Percentiles rank a stretch among this genome's conserved stretches.
Evolutionary conservation across 2,888 invertebrate genomes (phyloP).

Genomic region (Yponomeuta cagnagella): DNA sequence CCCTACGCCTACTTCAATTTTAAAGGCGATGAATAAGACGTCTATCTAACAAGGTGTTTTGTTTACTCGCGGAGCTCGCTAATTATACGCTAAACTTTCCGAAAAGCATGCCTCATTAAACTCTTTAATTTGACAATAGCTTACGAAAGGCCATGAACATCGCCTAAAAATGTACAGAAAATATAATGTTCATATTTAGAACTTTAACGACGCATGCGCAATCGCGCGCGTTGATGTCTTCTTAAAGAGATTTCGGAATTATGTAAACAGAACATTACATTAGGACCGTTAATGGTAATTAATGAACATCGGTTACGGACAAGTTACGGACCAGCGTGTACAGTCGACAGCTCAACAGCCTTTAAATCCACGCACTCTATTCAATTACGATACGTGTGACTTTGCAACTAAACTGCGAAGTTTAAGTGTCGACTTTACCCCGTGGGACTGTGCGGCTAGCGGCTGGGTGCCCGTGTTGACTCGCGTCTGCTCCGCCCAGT

Average conservation of each 20-base stretch:
- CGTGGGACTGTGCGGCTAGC: constrained; percentile 36
- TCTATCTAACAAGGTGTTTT: constrained; percentile 1
- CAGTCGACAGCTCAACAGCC: too few species aligned
- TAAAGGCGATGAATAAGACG: neutral
- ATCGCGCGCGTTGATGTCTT: constrained; percentile 2
- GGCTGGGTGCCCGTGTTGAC: constrained; percentile 39
- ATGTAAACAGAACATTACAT: neutral
- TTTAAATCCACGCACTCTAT: too few species aligned
- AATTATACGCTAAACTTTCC: neutral
- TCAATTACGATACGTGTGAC: too few species aligned
- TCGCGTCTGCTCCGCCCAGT: constrained; percentile 46
- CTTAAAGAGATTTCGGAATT: neutral
- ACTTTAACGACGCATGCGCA: neutral
- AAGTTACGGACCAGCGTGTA: neutral
- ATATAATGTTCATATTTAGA: neutral
- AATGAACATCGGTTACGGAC: neutral
- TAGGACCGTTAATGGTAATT: neutral
- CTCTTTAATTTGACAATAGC: neutral
- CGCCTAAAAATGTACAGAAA: neutral
- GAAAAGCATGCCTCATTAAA: neutral
- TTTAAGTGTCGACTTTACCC: constrained; percentile 24
- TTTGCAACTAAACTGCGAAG: too few species aligned
- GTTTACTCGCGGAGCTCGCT: neutral
- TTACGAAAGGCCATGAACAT: neutral
- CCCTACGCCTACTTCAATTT: neutral